Percentiles rank a stretch among this genome's conserved stretches.
These are phyloP conservation scores for Myanophis thanlyinensis DNA, from an alignment of 2,113 vertebrate genomes.

Conservation along the genomic window DNA sequence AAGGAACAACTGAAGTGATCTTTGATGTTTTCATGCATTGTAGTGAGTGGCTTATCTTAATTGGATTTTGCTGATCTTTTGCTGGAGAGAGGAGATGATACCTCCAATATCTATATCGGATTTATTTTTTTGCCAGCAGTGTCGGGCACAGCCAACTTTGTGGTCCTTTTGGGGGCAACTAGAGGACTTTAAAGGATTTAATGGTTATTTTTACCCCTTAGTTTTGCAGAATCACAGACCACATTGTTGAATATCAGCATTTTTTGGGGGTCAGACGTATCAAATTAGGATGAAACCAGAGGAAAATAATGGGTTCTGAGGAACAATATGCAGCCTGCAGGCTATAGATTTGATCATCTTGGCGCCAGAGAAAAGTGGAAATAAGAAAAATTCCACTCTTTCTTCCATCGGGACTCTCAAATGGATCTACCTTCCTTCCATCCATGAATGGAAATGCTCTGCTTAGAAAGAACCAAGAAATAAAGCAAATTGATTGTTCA, in stretches of 20 bases:
- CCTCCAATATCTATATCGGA: not conserved
- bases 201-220: not conserved
- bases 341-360: not conserved
- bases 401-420: not conserved
- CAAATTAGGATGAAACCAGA: not conserved
- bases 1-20: not conserved
- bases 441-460: not conserved
- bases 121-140: not conserved
- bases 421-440: not conserved
- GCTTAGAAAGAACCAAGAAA: not conserved
- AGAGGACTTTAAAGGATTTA: not conserved
- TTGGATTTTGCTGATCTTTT: not conserved
- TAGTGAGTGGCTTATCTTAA: not conserved
- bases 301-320: not conserved
- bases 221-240: not conserved
- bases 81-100: not conserved
- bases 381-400: no score
- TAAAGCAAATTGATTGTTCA: not conserved
- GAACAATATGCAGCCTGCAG: not conserved
- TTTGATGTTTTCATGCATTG: not conserved
- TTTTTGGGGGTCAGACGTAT: not conserved
- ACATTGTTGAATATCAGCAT: not conserved
- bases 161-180: not conserved
- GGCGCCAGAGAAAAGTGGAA: not conserved
- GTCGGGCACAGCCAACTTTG: not conserved